Evolutionary conservation across 2,113 vertebrate species (phyloP).

Genomic region (Onychostruthus taczanowskii): DNA sequence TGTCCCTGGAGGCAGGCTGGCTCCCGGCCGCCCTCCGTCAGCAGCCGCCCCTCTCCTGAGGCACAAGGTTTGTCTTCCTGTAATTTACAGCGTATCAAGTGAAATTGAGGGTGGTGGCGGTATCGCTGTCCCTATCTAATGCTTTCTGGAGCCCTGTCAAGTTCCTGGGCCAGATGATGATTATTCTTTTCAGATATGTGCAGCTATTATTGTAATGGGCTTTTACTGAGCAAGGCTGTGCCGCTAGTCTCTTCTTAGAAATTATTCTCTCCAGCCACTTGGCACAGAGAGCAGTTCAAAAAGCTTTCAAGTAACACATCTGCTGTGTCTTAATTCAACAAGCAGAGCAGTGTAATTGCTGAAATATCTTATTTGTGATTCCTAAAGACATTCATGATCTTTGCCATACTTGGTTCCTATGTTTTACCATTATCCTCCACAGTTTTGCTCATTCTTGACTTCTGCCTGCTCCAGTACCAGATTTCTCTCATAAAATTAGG

Average conservation of each 20-base stretch:
- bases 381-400: background rate
- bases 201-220: slow-evolving; percentile 28
- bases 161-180: background rate
- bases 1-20: background rate
- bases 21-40: background rate
- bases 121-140: slow-evolving; percentile 28
- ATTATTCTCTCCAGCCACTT: slow-evolving; percentile 18
- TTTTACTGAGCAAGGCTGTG: background rate
- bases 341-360: background rate
- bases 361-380: background rate
- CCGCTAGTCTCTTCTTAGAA: slow-evolving; percentile 22
- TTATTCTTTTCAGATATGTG: slow-evolving; percentile 11
- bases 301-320: background rate
- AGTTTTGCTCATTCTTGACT: background rate
- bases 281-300: background rate
- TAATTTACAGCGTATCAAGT: background rate
- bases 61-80: slow-evolving; percentile 30
- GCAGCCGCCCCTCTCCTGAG: background rate
- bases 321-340: background rate
- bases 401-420: background rate
- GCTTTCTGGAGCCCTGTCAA: slow-evolving; percentile 35
- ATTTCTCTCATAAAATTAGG: background rate
- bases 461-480: background rate
- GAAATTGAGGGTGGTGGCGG: background rate
- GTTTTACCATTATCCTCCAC: background rate